Conservation (phyloP, 2,888 invertebrate species). For the Thelaira solivaga region DNA sequence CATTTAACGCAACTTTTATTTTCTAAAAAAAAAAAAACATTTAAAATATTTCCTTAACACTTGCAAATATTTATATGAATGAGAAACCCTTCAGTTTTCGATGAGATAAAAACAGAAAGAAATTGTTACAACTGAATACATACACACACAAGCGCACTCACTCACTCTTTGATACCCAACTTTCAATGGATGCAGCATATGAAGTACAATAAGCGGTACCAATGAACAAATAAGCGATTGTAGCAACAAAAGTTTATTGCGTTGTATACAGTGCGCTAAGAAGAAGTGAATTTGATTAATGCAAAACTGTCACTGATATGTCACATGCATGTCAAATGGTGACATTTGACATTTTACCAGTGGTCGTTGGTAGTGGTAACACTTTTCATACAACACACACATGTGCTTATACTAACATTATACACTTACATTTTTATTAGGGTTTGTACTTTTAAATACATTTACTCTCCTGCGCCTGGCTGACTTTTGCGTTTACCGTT, state of each 20-base stretch:
- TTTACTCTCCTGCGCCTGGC: constrained; percentile 38
- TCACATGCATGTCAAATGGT: constrained; percentile 78
- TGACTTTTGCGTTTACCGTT: constrained; percentile 63
- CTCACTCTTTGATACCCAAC: too few relatives aligned
- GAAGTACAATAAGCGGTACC: neutral
- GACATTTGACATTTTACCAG: constrained; percentile 77
- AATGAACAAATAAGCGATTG: constrained; percentile 20
- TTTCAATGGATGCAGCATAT: neutral
- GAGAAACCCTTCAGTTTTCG: neutral
- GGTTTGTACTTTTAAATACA: neutral
- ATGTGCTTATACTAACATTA: too few relatives aligned
- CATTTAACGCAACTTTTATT: constrained; percentile 45
- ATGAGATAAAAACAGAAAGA: constrained; percentile 41
- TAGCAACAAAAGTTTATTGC: constrained; percentile 3
- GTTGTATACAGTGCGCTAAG: constrained; percentile 66
- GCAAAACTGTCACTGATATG: constrained; percentile 78
- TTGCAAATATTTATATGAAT: neutral
- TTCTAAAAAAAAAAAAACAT: constrained; percentile 48
- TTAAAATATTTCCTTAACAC: constrained; percentile 41
- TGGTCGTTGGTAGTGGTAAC: constrained; percentile 19
- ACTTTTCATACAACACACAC: constrained; percentile 34
- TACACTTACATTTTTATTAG: constrained; percentile 24
- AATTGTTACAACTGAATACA: constrained; percentile 48
- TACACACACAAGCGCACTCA: neutral
- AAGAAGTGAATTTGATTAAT: constrained; percentile 78